Percentiles rank a stretch among this genome's conserved stretches.
Conservation (phyloP, 2,888 invertebrate genomes). For the Sinohyriopsis cumingii region DNA sequence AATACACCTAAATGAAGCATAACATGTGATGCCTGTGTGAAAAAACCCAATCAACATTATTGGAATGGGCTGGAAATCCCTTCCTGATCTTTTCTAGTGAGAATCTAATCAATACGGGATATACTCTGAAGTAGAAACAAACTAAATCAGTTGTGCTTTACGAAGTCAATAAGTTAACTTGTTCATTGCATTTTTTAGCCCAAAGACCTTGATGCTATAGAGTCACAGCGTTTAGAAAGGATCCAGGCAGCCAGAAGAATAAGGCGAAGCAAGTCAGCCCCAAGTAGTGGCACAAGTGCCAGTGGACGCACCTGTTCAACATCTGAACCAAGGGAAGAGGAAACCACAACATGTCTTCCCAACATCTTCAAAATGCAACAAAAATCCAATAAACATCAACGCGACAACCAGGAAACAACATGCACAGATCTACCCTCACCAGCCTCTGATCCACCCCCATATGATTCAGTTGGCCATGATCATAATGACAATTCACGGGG, state of each 20-base stretch:
- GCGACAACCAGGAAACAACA: conserved; percentile 44
- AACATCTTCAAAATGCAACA: conserved; percentile 62
- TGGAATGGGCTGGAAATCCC: no score
- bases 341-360: conserved; percentile 61
- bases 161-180: not conserved
- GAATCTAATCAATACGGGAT: no score
- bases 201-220: conserved; percentile 61
- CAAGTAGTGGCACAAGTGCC: conserved; percentile 52
- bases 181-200: conserved; percentile 42
- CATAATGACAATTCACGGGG: conserved; percentile 36
- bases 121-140: no score
- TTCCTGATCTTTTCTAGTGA: no score
- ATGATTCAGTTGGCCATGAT: conserved; percentile 39
- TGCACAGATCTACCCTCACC: conserved; percentile 56
- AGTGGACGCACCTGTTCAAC: conserved; percentile 34
- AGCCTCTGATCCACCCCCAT: conserved; percentile 54
- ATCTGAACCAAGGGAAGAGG: conserved; percentile 33
- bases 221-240: conserved; percentile 58
- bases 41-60: no score
- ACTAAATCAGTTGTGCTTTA: not conserved
- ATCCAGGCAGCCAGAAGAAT: conserved; percentile 62
- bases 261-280: conserved; percentile 57
- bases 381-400: conserved; percentile 50
- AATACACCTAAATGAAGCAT: no score
- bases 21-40: no score